phyloP scores from a whole-genome alignment of 1,140 invertebrate species.

The Drosophila nigromelanica region DNA sequence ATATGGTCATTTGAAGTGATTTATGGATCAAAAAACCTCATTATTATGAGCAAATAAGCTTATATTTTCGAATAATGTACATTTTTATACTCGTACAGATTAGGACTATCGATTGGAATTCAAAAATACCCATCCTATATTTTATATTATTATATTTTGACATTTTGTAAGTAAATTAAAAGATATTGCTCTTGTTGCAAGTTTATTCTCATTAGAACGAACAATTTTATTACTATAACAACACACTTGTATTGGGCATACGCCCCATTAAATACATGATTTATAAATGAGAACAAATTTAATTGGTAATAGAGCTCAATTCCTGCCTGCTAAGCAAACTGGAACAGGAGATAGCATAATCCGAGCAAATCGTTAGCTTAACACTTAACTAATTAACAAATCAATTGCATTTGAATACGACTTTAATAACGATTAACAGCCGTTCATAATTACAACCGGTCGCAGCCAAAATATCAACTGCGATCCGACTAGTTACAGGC shows the following conservation, averaged over 20 bases:
- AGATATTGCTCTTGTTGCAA: too few species aligned
- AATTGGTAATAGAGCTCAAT: constrained; percentile 7
- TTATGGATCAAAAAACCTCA: too few species aligned
- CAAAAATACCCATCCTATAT: too few species aligned
- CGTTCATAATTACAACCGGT: constrained; percentile 50
- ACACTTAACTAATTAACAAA: constrained; percentile 41
- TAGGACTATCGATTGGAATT: too few species aligned
- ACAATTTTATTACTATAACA: too few species aligned
- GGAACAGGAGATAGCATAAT: constrained; percentile 23
- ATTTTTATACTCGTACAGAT: too few species aligned
- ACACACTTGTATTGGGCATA: background rate
- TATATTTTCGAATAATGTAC: too few species aligned
- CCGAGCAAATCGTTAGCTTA: constrained; percentile 51
- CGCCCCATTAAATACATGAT: constrained; percentile 11
- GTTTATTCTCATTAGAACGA: too few species aligned
- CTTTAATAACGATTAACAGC: constrained; percentile 67
- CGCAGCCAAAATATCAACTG: constrained; percentile 15
- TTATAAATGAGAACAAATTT: constrained; percentile 5
- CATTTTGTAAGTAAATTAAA: too few species aligned
- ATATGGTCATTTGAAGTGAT: too few species aligned
- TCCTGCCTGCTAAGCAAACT: constrained; percentile 1
- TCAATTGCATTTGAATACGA: constrained; percentile 60
- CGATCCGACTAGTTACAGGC: constrained; percentile 1
- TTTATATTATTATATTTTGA: too few species aligned
- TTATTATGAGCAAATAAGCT: too few species aligned